phyloP scores from a whole-genome alignment of 2,797 vertebrate species.

The Muscicapa striata region DNA sequence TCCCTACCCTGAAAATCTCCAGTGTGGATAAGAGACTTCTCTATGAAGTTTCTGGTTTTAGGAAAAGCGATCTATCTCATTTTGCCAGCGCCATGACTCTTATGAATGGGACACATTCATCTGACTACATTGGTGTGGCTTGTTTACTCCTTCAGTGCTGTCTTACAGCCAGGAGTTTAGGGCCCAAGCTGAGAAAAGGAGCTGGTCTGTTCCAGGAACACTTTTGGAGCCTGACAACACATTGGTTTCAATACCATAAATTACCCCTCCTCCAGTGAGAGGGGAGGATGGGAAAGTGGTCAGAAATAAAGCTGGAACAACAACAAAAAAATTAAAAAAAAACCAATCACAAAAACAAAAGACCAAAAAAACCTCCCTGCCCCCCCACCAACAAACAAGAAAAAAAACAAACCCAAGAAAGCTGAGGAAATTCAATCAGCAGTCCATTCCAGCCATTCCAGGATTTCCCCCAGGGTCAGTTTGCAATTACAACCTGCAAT shows the following conservation, averaged over 20 bases:
- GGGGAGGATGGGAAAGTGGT: background rate
- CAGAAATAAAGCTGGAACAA: slow-evolving; percentile 12
- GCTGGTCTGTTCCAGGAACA: background rate
- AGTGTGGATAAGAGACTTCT: background rate
- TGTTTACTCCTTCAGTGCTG: background rate
- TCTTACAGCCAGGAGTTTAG: background rate
- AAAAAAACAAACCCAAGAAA: background rate
- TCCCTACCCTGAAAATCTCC: background rate
- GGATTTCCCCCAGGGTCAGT: slow-evolving; percentile 53
- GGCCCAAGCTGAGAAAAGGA: background rate
- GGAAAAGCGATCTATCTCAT: background rate
- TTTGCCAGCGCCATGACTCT: background rate
- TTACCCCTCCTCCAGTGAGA: background rate
- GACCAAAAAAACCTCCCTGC: background rate
- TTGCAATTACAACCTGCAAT: slow-evolving; percentile 43
- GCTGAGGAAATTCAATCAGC: slow-evolving; percentile 17
- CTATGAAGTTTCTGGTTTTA: background rate
- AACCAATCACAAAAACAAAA: background rate
- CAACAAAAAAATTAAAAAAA: no score
- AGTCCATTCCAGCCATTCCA: background rate
- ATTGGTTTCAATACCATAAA: slow-evolving; percentile 27
- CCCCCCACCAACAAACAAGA: no score
- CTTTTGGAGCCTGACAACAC: background rate
- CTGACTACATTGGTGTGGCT: background rate
- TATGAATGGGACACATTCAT: slow-evolving; percentile 33